A percentile compares a stretch with the other conserved stretches of the same genome.
Conservation (phyloP, 2,113 vertebrate genomes). For the Todiramphus chloris region DNA sequence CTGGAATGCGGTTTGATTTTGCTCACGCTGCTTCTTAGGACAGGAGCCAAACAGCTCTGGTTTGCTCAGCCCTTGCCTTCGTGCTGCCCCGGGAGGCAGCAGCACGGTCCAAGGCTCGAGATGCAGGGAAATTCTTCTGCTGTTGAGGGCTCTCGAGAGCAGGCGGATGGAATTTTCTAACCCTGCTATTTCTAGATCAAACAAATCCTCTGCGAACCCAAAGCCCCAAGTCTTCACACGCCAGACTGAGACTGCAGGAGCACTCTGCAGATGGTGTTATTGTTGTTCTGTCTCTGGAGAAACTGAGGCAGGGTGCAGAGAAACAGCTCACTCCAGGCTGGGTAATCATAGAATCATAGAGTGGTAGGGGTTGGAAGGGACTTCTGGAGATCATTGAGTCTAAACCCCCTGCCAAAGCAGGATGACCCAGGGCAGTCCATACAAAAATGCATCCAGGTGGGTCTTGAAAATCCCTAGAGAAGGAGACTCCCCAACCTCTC, state of each 20-base stretch:
- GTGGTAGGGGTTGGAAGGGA: too few species aligned
- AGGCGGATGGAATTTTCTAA: constrained; percentile 66
- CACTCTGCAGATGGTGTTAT: not conserved
- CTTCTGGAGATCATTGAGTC: too few species aligned
- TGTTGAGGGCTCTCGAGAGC: constrained; percentile 27
- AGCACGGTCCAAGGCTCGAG: rapidly evolving
- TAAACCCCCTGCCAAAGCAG: too few species aligned
- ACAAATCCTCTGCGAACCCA: constrained; percentile 50
- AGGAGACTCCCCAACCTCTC: too few species aligned
- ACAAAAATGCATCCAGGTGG: too few species aligned
- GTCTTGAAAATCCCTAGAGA: too few species aligned
- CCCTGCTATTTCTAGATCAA: constrained; percentile 68
- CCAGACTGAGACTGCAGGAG: not conserved
- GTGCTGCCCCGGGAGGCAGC: not conserved
- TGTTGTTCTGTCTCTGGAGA: not conserved
- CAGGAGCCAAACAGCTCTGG: not conserved
- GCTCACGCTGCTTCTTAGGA: not conserved
- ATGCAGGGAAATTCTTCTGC: not conserved
- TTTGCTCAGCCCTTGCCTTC: not conserved
- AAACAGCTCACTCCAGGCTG: not conserved
- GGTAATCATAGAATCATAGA: too few species aligned
- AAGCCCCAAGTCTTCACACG: constrained; percentile 27
- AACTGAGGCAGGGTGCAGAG: constrained; percentile 31
- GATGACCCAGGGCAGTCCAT: too few species aligned
- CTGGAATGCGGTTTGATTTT: not conserved